phyloP scores from a whole-genome alignment of 2,113 vertebrate species.

The Hemicordylus capensis region DNA sequence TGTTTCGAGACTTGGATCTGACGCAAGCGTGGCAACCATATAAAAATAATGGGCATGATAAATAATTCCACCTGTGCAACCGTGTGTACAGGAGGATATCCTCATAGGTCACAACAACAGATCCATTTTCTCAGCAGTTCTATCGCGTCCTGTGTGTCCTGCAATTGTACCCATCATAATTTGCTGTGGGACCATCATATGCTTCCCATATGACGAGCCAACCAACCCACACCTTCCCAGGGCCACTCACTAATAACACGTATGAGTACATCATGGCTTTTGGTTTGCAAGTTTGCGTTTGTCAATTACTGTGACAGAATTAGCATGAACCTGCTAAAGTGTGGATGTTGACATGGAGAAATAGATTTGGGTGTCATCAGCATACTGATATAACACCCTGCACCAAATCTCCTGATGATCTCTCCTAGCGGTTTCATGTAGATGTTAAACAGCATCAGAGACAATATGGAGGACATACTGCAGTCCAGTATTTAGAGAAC shows the following conservation, averaged over 20 bases:
- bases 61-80: background rate
- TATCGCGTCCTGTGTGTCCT: background rate
- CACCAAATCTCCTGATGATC: no score
- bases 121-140: background rate
- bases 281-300: background rate
- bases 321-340: background rate
- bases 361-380: no score
- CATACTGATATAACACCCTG: no score
- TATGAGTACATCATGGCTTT: background rate
- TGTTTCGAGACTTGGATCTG: constrained; percentile 48
- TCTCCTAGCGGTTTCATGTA: no score
- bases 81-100: background rate
- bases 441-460: no score
- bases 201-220: background rate
- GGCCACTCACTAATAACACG: background rate
- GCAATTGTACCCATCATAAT: background rate
- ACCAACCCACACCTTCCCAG: background rate
- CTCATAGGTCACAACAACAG: background rate
- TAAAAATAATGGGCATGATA: background rate
- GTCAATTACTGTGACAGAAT: background rate
- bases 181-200: background rate
- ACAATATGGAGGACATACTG: no score
- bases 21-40: background rate
- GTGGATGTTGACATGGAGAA: background rate
- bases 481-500: no score